Percentiles rank a stretch among this genome's conserved stretches.
These are phyloP conservation scores for Rutpela maculata DNA, from an alignment of 2,888 invertebrate genomes.

Conservation along the genomic window DNA sequence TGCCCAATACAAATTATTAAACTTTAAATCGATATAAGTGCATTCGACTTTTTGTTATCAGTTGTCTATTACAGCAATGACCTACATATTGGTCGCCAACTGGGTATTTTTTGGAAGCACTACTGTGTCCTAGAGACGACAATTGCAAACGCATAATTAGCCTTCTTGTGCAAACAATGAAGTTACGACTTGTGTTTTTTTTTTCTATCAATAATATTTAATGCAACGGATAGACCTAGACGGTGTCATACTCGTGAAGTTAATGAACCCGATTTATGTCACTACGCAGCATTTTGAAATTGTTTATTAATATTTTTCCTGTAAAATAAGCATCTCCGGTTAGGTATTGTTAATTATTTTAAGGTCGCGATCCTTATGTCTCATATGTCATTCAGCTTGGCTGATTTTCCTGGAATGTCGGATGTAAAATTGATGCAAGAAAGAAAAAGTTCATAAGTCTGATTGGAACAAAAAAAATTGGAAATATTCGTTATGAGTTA, in stretches of 20 bases:
- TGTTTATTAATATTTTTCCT: conserved; percentile 28
- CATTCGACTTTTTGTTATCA: conserved; percentile 22
- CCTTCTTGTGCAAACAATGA: conserved; percentile 23
- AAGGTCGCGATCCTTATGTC: conserved; percentile 1
- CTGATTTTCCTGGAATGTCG: no score
- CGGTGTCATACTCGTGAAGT: not conserved
- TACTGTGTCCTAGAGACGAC: not conserved
- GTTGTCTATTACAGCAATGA: not conserved
- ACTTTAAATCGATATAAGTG: not conserved
- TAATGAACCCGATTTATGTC: conserved; percentile 32
- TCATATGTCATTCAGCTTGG: not conserved
- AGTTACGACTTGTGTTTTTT: not conserved
- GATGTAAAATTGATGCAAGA: no score
- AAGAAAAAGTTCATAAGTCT: no score
- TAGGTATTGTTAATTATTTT: conserved; percentile 21
- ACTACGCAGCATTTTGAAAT: conserved; percentile 23
- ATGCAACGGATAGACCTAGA: not conserved
- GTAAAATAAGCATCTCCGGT: conserved; percentile 14
- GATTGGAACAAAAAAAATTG: no score
- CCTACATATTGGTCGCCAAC: conserved; percentile 11
- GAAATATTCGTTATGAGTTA: no score
- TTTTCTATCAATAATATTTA: conserved; percentile 10
- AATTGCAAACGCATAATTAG: conserved; percentile 17
- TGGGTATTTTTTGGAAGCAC: not conserved
- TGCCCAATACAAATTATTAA: conserved; percentile 20